Base-by-base conservation (phyloP, 2,888 invertebrate species). In the Clunio marinus region DNA sequence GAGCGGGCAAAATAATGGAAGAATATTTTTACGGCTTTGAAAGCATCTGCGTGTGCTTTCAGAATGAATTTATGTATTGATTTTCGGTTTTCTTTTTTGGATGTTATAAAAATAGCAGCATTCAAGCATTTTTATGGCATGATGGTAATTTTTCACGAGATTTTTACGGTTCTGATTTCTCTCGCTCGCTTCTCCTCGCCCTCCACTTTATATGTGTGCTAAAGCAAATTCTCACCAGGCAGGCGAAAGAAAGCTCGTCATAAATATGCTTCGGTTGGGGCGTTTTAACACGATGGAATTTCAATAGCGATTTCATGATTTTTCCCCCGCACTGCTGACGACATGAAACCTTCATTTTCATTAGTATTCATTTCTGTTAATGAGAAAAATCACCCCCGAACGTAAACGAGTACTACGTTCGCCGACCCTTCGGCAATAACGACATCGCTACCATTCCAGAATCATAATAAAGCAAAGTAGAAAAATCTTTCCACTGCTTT, bases 131-230 rank as follows among this genome's bases (percentile, higher is more conserved):
- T 59, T 59, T 59, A 59, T 59, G 35, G 59, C 35, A 59, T 59
- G 59, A 59, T 59, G 59, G 59, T 59, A 59, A 59, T 35, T 59
- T 59, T 59, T 59, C 59, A 59, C 59, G 59, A 59, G 59, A 59
- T 59, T 59, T 59, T 59, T 59, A 59, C 20, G 32, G 59, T 59
- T 59, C 59, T 59, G 59, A 59, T 59, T 59, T 57, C 25, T 57
- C 25, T 20, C 25, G n/a, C 5, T 7, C 20, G 3, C 27, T 24
- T 8, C 27, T 20, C n/a, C 13, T 8, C 57, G n/a, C 13, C 57
- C 25, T 22, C 27, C 25, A 5, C 17, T 20, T 17, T 51, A 13
- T 59, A 7, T 58, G 8, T 59, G 59, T 20, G 35, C 59, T 13
- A 59, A 59, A 57, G 25, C 25, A 57, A 57, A 59, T 35, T 32